Conservation (phyloP, 2,797 vertebrate species). For the Argyrosomus regius region DNA sequence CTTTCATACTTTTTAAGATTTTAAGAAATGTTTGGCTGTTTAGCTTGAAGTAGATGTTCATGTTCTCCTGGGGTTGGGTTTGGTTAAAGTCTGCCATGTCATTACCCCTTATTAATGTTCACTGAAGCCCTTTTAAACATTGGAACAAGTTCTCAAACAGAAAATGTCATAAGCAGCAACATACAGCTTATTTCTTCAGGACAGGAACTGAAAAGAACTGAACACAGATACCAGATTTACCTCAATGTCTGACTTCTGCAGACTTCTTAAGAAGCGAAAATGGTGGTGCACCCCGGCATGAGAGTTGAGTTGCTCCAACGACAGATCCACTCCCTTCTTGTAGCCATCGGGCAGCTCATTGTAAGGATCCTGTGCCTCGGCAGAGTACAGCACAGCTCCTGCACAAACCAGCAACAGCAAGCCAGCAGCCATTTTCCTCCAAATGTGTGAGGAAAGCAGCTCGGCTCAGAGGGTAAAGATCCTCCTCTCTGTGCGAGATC, state of each 20-base stretch:
- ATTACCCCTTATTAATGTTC: background rate
- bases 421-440: conserved; percentile 76
- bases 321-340: conserved; percentile 79
- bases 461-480: conserved; percentile 19
- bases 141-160: background rate
- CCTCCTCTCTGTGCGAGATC: conserved; percentile 38
- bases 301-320: conserved; percentile 63
- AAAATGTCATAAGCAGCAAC: background rate
- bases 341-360: conserved; percentile 58
- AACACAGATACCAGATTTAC: conserved; percentile 56
- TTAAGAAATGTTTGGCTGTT: background rate
- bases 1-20: background rate
- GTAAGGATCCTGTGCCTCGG: conserved; percentile 65
- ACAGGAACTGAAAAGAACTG: background rate
- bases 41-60: background rate
- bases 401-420: conserved; percentile 68
- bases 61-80: background rate
- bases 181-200: background rate
- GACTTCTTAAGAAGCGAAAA: conserved; percentile 78
- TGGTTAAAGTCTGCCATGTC: no score
- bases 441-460: conserved; percentile 30
- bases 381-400: conserved; percentile 55
- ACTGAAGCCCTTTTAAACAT: background rate
- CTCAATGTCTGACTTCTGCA: conserved; percentile 66
- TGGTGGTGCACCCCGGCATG: conserved; percentile 59